Base-by-base conservation (phyloP, 2,888 invertebrate genomes). In the Apodemia duryi region DNA sequence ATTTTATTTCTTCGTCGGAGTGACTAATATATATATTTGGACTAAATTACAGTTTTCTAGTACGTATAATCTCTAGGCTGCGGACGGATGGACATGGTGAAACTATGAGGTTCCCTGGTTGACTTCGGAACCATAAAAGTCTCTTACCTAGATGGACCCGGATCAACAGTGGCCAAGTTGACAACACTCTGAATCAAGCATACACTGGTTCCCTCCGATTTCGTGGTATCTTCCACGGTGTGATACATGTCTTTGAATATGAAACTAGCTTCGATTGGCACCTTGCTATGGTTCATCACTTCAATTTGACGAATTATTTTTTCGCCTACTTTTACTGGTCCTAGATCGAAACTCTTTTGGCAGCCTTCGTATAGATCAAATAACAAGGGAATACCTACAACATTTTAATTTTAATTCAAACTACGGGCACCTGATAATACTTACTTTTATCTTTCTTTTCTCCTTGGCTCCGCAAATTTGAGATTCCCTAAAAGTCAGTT, bases 251-350 rank as follows among this genome's bases (percentile, higher is more conserved):
- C 88, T 68, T 85, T 84, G 62, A 94, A 84, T 73, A 91, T 86
- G 68, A 94, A 93, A 62, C 75, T 80, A 0, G 93, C 88, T n/a
- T 91, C 86, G n/a, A 94, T 86, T 2, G 91, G 74, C 54, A 92
- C 90, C 72, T 91, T 87, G 66, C 93, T 93, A 66, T 92, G 88
- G 73, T 95, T 95, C 74, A 93, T 83, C n/a, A 94, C 92, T 68
- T 91, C 88, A 63, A 95, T 88, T 65, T 88, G 88, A 64, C 91
- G 92, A 21, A 88, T 81, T 21, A 88, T 85, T 52, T 83, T 87
- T 68, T 93, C 89, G 0, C 93, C 93, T 0, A 94, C 83, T 79
- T 82, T 88, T 0, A 91, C 88, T 10, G 86, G 83, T 10, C 91
- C 91, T 60, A 91, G 74, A 68, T 88, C 82, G 64, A 89, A 90